A percentile compares a stretch with the other conserved stretches of the same genome.
phyloP scores from a whole-genome alignment of 2,888 invertebrate species.

The Drosophila mercatorum region DNA sequence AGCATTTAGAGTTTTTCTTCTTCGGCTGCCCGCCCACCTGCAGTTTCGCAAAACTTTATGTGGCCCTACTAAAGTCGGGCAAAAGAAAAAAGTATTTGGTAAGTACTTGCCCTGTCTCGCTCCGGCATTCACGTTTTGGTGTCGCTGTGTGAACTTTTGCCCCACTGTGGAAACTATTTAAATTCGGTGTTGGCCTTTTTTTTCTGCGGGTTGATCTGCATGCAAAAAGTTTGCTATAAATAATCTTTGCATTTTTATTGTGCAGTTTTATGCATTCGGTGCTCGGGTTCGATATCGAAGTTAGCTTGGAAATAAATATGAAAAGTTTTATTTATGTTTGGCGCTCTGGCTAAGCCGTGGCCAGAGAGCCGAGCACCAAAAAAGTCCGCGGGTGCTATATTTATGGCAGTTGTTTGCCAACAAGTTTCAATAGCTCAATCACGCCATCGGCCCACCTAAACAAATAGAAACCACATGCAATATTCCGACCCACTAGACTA shows the following conservation, averaged over 20 bases:
- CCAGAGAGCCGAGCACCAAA: slow-evolving; percentile 1
- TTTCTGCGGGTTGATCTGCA: slow-evolving; percentile 47
- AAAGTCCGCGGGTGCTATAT: slow-evolving; percentile 64
- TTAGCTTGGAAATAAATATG: slow-evolving; percentile 77
- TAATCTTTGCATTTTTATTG: slow-evolving; percentile 81
- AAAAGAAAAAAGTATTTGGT: slow-evolving; percentile 30
- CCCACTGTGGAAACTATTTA: slow-evolving; percentile 70
- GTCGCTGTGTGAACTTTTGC: slow-evolving; percentile 43
- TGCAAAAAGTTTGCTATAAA: slow-evolving; percentile 71
- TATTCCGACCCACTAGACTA: slow-evolving; percentile 15
- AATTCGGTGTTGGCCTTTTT: slow-evolving; percentile 56
- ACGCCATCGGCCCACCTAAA: slow-evolving; percentile 56
- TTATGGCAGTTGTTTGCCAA: slow-evolving; percentile 81
- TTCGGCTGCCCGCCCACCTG: slow-evolving; percentile 29
- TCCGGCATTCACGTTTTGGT: slow-evolving; percentile 19
- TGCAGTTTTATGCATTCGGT: slow-evolving; percentile 76
- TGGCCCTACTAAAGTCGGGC: slow-evolving; percentile 28
- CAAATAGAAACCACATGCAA: slow-evolving; percentile 46
- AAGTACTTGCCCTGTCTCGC: slow-evolving; percentile 27
- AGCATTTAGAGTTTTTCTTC: slow-evolving; percentile 35
- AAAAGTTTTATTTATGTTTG: slow-evolving; percentile 79
- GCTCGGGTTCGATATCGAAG: slow-evolving; percentile 70
- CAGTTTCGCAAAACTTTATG: slow-evolving; percentile 41
- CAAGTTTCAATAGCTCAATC: slow-evolving; percentile 79
- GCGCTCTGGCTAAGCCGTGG: slow-evolving; percentile 23